Percentiles rank a stretch among this genome's conserved stretches.
Evolutionary conservation across 1,140 invertebrate genomes (phyloP).

Genomic region (Hycleus cichorii): DNA sequence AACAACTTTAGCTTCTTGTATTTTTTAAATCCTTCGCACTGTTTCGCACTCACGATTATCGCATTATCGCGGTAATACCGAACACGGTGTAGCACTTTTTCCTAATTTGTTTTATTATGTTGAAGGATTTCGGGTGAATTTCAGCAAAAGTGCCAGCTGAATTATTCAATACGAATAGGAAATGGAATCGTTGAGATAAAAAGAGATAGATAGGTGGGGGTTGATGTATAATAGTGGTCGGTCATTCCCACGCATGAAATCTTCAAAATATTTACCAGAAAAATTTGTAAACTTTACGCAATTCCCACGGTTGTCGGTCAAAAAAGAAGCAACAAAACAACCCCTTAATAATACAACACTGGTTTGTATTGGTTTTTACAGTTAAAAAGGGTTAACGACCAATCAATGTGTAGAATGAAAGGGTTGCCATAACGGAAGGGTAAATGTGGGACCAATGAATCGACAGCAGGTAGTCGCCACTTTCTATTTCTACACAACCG

Average conservation of each 20-base stretch:
- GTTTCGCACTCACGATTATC: slow-evolving; percentile 16
- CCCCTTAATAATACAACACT: neutral
- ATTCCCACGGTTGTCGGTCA: slow-evolving; percentile 5
- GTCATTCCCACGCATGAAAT: slow-evolving; percentile 4
- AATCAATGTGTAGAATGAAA: slow-evolving; percentile 6
- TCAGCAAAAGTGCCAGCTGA: neutral
- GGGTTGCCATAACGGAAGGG: slow-evolving; percentile 13
- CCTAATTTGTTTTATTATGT: slow-evolving; percentile 13
- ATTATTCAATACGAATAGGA: slow-evolving; percentile 1
- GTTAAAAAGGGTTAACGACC: slow-evolving; percentile 9
- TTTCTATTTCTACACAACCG: slow-evolving; percentile 5
- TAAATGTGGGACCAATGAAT: slow-evolving; percentile 5
- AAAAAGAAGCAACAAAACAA: neutral
- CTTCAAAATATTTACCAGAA: slow-evolving; percentile 4
- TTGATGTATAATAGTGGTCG: neutral
- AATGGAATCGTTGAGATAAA: neutral
- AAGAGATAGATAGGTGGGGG: neutral
- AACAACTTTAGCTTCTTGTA: slow-evolving; percentile 5
- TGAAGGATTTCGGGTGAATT: neutral
- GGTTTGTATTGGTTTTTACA: neutral
- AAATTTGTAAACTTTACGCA: neutral
- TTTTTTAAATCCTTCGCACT: slow-evolving; percentile 13
- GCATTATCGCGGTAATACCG: slow-evolving; percentile 12
- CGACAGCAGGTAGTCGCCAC: slow-evolving; percentile 7
- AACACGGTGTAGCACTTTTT: slow-evolving; percentile 13